Evolutionary conservation across 2,113 vertebrate genomes (phyloP).

Genomic region (Ophthalmolycus amberensis): DNA sequence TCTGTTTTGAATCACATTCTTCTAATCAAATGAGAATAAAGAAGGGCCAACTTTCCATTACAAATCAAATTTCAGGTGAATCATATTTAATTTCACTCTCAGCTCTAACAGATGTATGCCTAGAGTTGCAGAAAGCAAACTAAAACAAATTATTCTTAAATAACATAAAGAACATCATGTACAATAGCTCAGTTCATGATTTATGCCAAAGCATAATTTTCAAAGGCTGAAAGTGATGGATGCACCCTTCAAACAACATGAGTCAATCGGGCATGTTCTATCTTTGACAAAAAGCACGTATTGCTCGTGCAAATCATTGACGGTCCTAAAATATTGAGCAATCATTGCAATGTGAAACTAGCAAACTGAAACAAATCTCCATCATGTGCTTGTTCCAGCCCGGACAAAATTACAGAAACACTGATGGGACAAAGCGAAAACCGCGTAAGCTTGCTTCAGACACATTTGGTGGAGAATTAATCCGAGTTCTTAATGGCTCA

Average conservation of each 20-base stretch:
- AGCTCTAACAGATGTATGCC: slow-evolving; percentile 19
- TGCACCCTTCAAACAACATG: not conserved
- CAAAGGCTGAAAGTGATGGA: not conserved
- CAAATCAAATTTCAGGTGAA: slow-evolving; percentile 64
- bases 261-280: slow-evolving; percentile 29
- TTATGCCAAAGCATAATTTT: not conserved
- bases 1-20: slow-evolving; percentile 64
- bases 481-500: slow-evolving; percentile 33
- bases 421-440: slow-evolving; percentile 35
- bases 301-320: slow-evolving; percentile 27
- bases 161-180: slow-evolving; percentile 23
- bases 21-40: slow-evolving; percentile 60
- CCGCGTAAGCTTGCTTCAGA: slow-evolving; percentile 37
- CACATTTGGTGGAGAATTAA: slow-evolving; percentile 40
- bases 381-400: slow-evolving; percentile 52
- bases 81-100: slow-evolving; percentile 43
- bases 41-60: slow-evolving; percentile 69
- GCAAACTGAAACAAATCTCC: slow-evolving; percentile 58
- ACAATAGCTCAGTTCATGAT: slow-evolving; percentile 12
- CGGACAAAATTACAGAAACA: slow-evolving; percentile 25
- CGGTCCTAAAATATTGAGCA: slow-evolving; percentile 18
- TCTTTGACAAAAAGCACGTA: slow-evolving; percentile 30
- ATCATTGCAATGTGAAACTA: slow-evolving; percentile 38
- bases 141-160: not conserved
- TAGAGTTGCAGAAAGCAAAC: slow-evolving; percentile 24